phyloP scores from a whole-genome alignment of 1,140 invertebrate genomes.

The Nephila pilipes region DNA sequence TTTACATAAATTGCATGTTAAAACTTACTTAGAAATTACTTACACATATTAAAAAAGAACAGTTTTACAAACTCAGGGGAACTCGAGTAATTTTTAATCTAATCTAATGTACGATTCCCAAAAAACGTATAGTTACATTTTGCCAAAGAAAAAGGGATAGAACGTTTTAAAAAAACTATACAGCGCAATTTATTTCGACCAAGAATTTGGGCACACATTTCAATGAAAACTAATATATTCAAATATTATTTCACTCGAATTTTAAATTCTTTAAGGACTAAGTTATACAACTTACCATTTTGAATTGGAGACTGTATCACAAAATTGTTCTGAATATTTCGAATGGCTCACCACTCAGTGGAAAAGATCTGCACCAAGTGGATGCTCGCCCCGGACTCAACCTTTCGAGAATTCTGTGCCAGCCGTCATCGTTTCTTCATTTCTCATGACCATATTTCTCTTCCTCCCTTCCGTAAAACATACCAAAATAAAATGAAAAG shows the following conservation, averaged over 20 bases:
- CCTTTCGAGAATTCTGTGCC: conserved; percentile 22
- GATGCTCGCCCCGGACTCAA: conserved; percentile 32
- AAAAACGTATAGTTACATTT: no score
- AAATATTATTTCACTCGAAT: neutral
- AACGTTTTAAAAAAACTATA: no score
- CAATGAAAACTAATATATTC: neutral
- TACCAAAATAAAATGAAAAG: conserved; percentile 66
- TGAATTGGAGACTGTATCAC: neutral
- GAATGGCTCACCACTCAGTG: neutral
- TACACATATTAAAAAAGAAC: no score
- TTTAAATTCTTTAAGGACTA: neutral
- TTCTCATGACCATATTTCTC: conserved; percentile 55
- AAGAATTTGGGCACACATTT: neutral
- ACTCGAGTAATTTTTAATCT: no score
- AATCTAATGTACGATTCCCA: no score
- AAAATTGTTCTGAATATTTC: neutral
- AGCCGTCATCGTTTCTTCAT: conserved; percentile 62
- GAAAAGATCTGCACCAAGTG: neutral
- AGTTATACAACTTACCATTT: neutral
- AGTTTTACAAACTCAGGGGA: no score
- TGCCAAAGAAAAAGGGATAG: no score
- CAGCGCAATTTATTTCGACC: no score
- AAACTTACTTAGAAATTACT: no score
- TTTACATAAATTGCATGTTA: no score
- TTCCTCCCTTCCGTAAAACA: neutral